phyloP scores from a whole-genome alignment of 2,888 invertebrate genomes.

The Macrosoma leucophasiata region DNA sequence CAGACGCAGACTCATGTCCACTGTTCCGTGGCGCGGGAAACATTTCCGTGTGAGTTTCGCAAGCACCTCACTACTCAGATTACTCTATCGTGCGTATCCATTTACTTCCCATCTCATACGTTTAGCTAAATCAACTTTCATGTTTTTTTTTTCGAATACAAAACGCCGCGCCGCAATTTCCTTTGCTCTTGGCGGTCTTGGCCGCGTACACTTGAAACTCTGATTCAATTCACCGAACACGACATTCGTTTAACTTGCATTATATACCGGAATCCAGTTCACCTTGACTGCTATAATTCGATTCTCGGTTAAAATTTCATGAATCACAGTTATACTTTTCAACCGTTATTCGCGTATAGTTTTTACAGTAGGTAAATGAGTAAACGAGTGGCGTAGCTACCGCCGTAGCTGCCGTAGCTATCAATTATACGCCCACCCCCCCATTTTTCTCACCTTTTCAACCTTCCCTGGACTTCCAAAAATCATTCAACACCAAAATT shows the following conservation, averaged over 20 bases:
- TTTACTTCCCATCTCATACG: not conserved
- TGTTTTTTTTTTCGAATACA: not conserved
- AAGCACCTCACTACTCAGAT: constrained; percentile 7
- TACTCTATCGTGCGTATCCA: constrained; percentile 6
- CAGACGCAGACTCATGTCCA: not conserved
- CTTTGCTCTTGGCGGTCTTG: constrained; percentile 14
- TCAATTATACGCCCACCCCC: too few relatives aligned
- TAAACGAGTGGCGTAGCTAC: too few relatives aligned
- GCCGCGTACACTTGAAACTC: constrained; percentile 38
- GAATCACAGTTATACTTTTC: too few relatives aligned
- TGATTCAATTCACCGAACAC: constrained; percentile 39
- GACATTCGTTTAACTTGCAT: constrained; percentile 24
- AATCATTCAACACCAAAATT: too few relatives aligned
- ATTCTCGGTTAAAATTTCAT: constrained; percentile 7
- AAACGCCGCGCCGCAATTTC: not conserved
- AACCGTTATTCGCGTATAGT: too few relatives aligned
- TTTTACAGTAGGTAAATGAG: too few relatives aligned
- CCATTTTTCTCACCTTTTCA: too few relatives aligned
- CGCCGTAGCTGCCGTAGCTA: too few relatives aligned
- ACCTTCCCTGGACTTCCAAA: too few relatives aligned
- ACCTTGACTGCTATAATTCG: constrained; percentile 40
- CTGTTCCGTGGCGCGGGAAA: constrained; percentile 2
- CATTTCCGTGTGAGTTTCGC: constrained; percentile 6
- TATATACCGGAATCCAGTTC: constrained; percentile 36
- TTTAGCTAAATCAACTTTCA: not conserved